Evolutionary conservation across 2,113 vertebrate species (phyloP), one percentile per base, ranked within the genome.

Genomic region (Passer domesticus): DNA sequence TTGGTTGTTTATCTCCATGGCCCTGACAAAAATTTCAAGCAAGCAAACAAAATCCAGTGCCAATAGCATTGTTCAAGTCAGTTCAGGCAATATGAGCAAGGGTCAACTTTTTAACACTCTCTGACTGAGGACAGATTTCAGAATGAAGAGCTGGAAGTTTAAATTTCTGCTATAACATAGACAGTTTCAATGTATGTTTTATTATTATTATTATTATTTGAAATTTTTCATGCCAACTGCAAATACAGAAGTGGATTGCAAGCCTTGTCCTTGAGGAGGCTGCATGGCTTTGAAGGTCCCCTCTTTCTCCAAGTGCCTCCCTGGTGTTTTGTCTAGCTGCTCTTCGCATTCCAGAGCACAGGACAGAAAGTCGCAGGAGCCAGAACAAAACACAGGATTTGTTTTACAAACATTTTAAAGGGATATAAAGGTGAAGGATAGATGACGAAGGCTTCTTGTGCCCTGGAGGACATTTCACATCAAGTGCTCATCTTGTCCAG

Each of bases 311-410:
- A 17, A 58, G 30, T 47, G 33, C 27, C 37, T 77, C 47, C 27
- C 39, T 67, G 16, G 30, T 97, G 79, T 96, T 96, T 96, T 95
- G 96, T 94, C 94, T 96, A 90, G 6, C n/a, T 92, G 6, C 6
- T 80, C 79, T 78, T 93, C 41, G 31, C 85, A 87, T 95, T 92
- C 78, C 73, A 67, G 78, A 74, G 46, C 44, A 88, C 68, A 67
- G 72, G 64, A 93, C 82, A 81, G 70, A 88, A 83, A 70, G 39
- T 64, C 30, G 2, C 43, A 80, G 52, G 37, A 86, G 63, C 30
- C 1, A 2, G 84, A 93, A 86, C 76, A 90, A 72, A 93, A 78
- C 25, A 46, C 0, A 4, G 13, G 10, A 39, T 78, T 95, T 90
- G 72, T 92, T 96, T 90, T 83, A 72, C 39, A 89, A 93, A 95